phyloP scores from a whole-genome alignment of 2,113 vertebrate species.

The Hypomesus transpacificus region DNA sequence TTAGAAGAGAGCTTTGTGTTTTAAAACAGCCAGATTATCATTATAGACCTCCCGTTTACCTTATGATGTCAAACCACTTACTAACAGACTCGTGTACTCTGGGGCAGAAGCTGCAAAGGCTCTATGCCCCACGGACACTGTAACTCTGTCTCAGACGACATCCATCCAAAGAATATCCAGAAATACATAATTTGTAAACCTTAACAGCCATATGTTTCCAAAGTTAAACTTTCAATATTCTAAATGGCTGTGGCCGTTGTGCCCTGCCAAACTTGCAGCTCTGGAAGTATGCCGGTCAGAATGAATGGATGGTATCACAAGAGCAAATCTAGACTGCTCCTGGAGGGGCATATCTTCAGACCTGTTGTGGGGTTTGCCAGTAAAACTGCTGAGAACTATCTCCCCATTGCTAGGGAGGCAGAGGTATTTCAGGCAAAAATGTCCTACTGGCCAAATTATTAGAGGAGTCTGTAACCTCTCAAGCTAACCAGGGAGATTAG shows the following conservation, averaged over 20 bases:
- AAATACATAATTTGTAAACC: constrained; percentile 14
- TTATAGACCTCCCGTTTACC: no score
- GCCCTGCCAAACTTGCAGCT: no score
- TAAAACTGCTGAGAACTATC: neutral
- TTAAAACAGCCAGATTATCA: no score
- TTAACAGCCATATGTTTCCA: constrained; percentile 16
- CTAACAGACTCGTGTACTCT: no score
- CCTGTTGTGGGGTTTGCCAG: constrained; percentile 26
- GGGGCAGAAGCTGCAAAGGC: no score
- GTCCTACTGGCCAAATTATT: constrained; percentile 23
- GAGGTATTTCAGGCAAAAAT: constrained; percentile 15
- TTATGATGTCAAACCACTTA: no score
- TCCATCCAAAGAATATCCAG: constrained; percentile 15
- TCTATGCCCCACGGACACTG: neutral
- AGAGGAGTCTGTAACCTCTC: constrained; percentile 13
- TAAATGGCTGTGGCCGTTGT: no score
- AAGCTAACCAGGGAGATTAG: neutral
- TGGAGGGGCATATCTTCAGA: no score
- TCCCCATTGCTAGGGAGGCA: constrained; percentile 3
- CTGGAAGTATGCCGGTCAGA: no score
- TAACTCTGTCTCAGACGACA: constrained; percentile 23
- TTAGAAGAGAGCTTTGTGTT: no score
- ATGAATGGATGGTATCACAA: no score
- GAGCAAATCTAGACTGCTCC: no score
- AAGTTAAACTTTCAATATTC: neutral